These are phyloP conservation scores for Campylomormyrus tamandua DNA, from an alignment of 2,113 vertebrate genomes.

Conservation along the genomic window DNA sequence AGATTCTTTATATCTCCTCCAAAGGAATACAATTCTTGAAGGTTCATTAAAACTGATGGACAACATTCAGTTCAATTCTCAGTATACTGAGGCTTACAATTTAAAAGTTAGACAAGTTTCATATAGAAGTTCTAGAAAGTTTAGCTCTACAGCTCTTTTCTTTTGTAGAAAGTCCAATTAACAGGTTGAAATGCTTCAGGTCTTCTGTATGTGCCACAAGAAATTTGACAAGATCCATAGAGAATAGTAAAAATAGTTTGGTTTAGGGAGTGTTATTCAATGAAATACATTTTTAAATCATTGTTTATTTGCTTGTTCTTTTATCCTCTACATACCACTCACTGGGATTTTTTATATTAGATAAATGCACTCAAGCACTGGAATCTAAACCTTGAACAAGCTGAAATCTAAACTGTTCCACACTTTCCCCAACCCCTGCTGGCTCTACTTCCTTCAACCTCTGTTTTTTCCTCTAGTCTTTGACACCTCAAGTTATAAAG, in stretches of 20 bases:
- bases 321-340: background rate
- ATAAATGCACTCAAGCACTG: background rate
- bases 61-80: constrained; percentile 42
- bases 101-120: constrained; percentile 51
- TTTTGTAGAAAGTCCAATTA: constrained; percentile 45
- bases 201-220: constrained; percentile 16
- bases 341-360: background rate
- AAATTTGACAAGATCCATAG: constrained; percentile 15
- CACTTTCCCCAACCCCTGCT: background rate
- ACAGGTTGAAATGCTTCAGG: constrained; percentile 15
- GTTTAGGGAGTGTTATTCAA: background rate
- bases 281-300: background rate
- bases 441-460: background rate
- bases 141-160: constrained; percentile 26
- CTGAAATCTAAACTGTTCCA: background rate
- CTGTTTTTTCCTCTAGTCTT: background rate
- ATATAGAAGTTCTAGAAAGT: constrained; percentile 26
- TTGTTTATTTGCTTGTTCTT: background rate
- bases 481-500: background rate
- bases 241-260: background rate
- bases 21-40: constrained; percentile 22
- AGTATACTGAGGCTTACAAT: constrained; percentile 44
- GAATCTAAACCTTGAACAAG: background rate
- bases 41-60: constrained; percentile 48
- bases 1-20: constrained; percentile 30